Conservation (phyloP, 2,888 invertebrate species). For the Gastrophysa polygoni region DNA sequence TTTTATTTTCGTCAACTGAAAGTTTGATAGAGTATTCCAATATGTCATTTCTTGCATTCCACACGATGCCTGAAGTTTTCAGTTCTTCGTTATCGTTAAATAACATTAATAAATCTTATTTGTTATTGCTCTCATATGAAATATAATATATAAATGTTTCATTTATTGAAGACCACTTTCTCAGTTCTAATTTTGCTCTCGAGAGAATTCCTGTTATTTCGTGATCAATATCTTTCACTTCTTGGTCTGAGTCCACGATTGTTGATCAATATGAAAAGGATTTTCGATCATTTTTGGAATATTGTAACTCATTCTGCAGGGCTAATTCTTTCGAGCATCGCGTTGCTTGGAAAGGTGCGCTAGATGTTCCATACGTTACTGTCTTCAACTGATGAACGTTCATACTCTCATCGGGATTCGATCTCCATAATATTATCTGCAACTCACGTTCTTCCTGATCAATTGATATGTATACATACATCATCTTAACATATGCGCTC, state of each 20-base stretch:
- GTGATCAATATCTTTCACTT: slow-evolving; percentile 2
- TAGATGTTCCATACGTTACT: too few species aligned
- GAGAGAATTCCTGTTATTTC: neutral
- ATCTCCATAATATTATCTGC: too few species aligned
- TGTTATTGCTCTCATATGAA: neutral
- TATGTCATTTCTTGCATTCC: slow-evolving; percentile 2
- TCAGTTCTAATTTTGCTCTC: neutral
- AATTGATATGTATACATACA: too few species aligned
- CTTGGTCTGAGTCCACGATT: slow-evolving; percentile 10
- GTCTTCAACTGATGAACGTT: too few species aligned
- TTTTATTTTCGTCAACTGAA: neutral
- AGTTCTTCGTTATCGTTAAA: slow-evolving; percentile 4
- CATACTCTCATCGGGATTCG: too few species aligned
- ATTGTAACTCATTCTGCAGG: neutral
- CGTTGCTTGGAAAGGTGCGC: too few species aligned
- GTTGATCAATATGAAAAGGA: neutral
- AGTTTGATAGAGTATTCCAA: neutral
- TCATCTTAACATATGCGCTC: too few species aligned
- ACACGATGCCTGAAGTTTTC: slow-evolving; percentile 15
- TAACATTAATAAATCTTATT: neutral
- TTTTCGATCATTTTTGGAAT: neutral
- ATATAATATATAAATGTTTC: neutral
- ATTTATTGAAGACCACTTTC: slow-evolving; percentile 17
- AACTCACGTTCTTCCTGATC: too few species aligned
- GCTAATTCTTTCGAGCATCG: too few species aligned